Percentiles rank a stretch among this genome's conserved stretches.
Evolutionary conservation across 1,140 invertebrate genomes (phyloP).

Genomic region (Anastrepha ludens): DNA sequence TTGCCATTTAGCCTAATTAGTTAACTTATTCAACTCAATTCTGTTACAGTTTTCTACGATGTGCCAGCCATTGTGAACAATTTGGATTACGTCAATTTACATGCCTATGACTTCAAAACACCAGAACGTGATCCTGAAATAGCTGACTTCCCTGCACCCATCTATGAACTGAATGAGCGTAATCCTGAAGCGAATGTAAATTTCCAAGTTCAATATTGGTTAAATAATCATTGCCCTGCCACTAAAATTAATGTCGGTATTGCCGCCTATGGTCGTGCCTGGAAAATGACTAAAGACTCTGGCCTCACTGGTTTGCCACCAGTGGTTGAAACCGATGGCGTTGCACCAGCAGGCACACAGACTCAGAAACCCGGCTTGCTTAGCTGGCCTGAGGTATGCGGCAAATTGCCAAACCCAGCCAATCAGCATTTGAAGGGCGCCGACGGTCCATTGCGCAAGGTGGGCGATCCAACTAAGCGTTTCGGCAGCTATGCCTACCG

Average conservation of each 20-base stretch:
- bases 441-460: slow-evolving; percentile 80
- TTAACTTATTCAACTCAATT: neutral
- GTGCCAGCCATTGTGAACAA: slow-evolving; percentile 82
- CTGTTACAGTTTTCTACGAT: slow-evolving; percentile 84
- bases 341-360: slow-evolving; percentile 79
- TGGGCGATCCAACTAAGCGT: slow-evolving; percentile 84
- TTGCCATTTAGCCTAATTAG: neutral
- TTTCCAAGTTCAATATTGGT: slow-evolving; percentile 78
- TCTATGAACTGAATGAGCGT: slow-evolving; percentile 82
- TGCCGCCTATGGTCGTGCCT: slow-evolving; percentile 87
- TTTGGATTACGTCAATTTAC: slow-evolving; percentile 86
- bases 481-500: slow-evolving; percentile 86
- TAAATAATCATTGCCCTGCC: slow-evolving; percentile 80
- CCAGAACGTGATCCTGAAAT: slow-evolving; percentile 84
- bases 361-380: slow-evolving; percentile 84
- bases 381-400: slow-evolving; percentile 88
- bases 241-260: slow-evolving; percentile 89
- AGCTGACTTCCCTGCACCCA: slow-evolving; percentile 83
- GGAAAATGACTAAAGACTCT: slow-evolving; percentile 84
- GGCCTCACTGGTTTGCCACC: slow-evolving; percentile 86
- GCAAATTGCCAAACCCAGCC: slow-evolving; percentile 81
- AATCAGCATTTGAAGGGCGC: slow-evolving; percentile 78
- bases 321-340: slow-evolving; percentile 78
- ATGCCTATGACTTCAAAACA: slow-evolving; percentile 87
- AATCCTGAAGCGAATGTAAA: slow-evolving; percentile 82